Base-by-base conservation (phyloP, 2,797 vertebrate species). In the Periparus ater region DNA sequence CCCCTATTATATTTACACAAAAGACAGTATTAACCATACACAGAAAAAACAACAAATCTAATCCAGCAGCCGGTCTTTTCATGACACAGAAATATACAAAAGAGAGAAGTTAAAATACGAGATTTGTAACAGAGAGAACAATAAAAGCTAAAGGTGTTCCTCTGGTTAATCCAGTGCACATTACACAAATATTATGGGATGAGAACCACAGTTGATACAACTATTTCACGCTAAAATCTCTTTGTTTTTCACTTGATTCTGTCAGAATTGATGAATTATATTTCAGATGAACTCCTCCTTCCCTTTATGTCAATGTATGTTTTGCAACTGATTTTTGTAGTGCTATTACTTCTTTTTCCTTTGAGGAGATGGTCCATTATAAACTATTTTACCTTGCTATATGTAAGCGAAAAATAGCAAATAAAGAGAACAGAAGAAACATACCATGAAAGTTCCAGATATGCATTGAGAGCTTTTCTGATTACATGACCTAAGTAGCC, bases 401-500 rank as follows among this genome's bases (percentile, higher is more conserved):
- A 34, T 62, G 47, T 45, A 76, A 74, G 47, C 38, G 27, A 84
- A 86, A 85, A 80, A 74, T 1, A 74, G 42, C 89, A 91, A 83
- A 68, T 20, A 38, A 20, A 68, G 25, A 62, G 22, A 40, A 54
- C 0, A 86, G 21, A 75, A 60, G 34, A 53, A 88, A 90, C 98
- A 96, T 97, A 99, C 99, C 98, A 97, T 11, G 98, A 98, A 54
- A 98, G 98, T 93, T 97, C 98, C 92, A 99, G 97, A 96, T 98
- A 99, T 38, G 98, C 98, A 51, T 98, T 98, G 40, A 99, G 98
- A 93, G 98, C 99, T 95, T 98, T 98, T 96, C 98, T 98, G 94
- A 99, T 97, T 74, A 98, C 96, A 51, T 98, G 99, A 70, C 99
- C 99, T 94, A 99, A 97, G 96, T 99, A 98, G 85, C 99, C 99